Evolutionary conservation across 1,140 invertebrate genomes (phyloP), one percentile per base, ranked within the genome.

Genomic region (Ptiloglossa arizonensis): DNA sequence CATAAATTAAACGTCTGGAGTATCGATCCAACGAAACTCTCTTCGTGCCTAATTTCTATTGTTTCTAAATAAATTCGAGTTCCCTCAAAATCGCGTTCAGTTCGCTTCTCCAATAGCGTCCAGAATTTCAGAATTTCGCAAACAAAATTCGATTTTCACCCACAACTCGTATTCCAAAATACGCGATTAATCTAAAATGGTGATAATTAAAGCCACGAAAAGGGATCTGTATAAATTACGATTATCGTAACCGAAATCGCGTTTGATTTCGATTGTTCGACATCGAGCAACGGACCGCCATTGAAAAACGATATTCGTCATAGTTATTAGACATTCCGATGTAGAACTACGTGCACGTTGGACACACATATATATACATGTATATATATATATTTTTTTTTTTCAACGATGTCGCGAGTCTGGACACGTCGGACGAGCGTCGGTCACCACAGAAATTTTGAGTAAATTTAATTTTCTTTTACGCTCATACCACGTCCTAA

Each of bases 391-490:
- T n/a, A n/a, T 69, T 24, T 32, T 22, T 32, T 68, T 57, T 46
- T 52, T 24, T 62, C 67, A 24, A 27, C 27, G 60, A 74, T 41
- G 41, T 41, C 52, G 56, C 29, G 48, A 85, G 54, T 85, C 66
- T 35, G 60, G 41, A 62, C 79, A 85, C 83, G 83, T 85, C 66
- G 73, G 56, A 22, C 71, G 66, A 41, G 48, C 56, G 69, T 74
- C 73, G 71, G 79, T 70, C 78, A 68, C 44, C 68, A 48, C 56
- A 70, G 69, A 80, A 86, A 86, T 86, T 86, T 86, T 68, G 50
- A 46, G 54, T 54, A n/a, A 87, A 87, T 86, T 86, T 60, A 63
- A 86, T 87, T 87, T 81, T 87, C 82, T 82, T 76, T 63, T 82
- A 72, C 46, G 35, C 59, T n/a, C 29, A 56, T 22, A 48, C 54